phyloP scores from a whole-genome alignment of 2,797 vertebrate genomes.

The Gymnopithys bicolor region DNA sequence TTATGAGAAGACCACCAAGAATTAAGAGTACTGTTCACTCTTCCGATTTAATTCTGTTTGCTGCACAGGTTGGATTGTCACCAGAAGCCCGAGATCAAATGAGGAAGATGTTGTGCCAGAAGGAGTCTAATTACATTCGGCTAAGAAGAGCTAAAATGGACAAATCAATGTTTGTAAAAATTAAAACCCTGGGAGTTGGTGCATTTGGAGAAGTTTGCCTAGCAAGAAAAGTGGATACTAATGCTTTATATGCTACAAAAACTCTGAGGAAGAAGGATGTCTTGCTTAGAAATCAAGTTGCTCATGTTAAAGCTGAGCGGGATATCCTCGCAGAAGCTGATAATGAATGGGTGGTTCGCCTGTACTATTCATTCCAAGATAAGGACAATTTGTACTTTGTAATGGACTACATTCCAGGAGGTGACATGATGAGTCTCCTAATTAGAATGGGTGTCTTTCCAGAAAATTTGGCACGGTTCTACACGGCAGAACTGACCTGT shows the following conservation, averaged over 20 bases:
- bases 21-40: conserved; percentile 38
- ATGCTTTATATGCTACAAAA: conserved; percentile 95
- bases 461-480: conserved; percentile 95
- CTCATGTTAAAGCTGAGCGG: conserved; percentile 96
- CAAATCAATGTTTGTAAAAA: conserved; percentile 97
- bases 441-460: conserved; percentile 95
- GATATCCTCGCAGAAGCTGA: conserved; percentile 98
- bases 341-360: conserved; percentile 98
- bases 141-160: conserved; percentile 99
- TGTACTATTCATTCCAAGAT: conserved; percentile 99
- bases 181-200: conserved; percentile 95
- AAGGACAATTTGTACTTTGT: conserved; percentile 98
- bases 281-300: conserved; percentile 95
- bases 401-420: conserved; percentile 99
- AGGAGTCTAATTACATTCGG: conserved; percentile 98
- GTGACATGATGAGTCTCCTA: conserved; percentile 99
- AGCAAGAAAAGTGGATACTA: conserved; percentile 94
- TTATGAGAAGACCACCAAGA: conserved; percentile 2
- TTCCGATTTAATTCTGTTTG: conserved; percentile 62
- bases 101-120: conserved; percentile 98
- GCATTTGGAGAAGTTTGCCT: conserved; percentile 97
- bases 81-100: conserved; percentile 97
- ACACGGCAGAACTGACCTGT: conserved; percentile 95
- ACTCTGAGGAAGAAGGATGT: conserved; percentile 98
- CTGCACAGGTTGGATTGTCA: conserved; percentile 91